Base-by-base conservation (phyloP, 2,113 vertebrate species). In the Oreochromis aureus region DNA sequence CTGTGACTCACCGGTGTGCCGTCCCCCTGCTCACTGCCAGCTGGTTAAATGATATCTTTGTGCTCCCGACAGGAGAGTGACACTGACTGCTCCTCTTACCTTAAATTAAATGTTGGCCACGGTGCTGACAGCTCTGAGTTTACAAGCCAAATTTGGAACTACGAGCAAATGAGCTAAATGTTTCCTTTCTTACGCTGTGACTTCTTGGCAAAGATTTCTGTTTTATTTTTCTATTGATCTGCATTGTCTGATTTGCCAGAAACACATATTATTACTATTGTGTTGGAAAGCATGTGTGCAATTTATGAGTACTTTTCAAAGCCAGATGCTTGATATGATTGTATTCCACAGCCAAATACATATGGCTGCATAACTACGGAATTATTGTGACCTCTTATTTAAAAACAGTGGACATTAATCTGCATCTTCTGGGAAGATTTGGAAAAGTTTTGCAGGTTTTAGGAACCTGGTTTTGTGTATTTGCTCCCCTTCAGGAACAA, bases 1-100 rank as follows among this genome's bases (percentile, higher is more conserved):
- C 91, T 18, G 87, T 92, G 92, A 93, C 88, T 95, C 93, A 90
- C 41, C 73, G 12, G 36, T 78, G 71, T 78, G 83, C 19, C 27
- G 63, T 88, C 87, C 80, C 46, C 41, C 66, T 54, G 54, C 80
- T 27, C 71, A 7, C 87, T 83, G 81, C 82, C 89, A 82, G 82
- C 84, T 83, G 82, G 58, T 86, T 41, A 41, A 76, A 39, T 63
- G 66, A 88, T 89, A 63, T 55, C 85, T 87, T 59, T 89, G 85
- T 82, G 32, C 36, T 87, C 44, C 5, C 19, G 51, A 83, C 66
- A 34, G 54, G 53, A 79, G 80, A 89, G 61, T 22, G 13, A 89
- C 7, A 16, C 78, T 19, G 32, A 71, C 82, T 10, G 79, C 80
- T 85, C 5, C 53, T 86, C 86, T 85, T 55, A 58, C 51, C 22